These are phyloP conservation scores for Aporophyla lueneburgensis DNA, from an alignment of 2,888 invertebrate species.

Conservation along the genomic window DNA sequence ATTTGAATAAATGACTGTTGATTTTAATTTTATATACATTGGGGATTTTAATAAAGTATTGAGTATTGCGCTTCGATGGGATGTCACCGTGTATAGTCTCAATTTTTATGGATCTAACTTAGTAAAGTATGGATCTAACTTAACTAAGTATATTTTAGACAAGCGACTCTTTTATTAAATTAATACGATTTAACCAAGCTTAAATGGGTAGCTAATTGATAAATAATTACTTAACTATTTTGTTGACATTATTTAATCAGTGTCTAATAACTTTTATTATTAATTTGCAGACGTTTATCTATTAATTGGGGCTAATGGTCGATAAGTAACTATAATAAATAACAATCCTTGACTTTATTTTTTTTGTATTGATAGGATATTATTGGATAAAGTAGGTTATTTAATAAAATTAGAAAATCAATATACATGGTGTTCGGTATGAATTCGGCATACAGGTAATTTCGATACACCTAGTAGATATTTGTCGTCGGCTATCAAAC, in stretches of 20 bases:
- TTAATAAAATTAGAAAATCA: not conserved
- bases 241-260: constrained; percentile 15
- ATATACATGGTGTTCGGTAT: not conserved
- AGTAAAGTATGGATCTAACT: no score
- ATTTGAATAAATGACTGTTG: no score
- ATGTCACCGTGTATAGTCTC: no score
- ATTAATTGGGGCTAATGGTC: constrained; percentile 13
- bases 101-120: no score
- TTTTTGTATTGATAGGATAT: not conserved
- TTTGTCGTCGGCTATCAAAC: no score
- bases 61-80: no score
- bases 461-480: no score
- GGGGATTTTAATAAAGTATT: no score
- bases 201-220: constrained; percentile 2
- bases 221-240: constrained; percentile 32
- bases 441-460: no score
- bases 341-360: constrained; percentile 1
- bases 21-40: no score
- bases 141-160: not conserved
- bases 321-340: constrained; percentile 17
- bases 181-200: not conserved
- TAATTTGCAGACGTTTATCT: constrained; percentile 7
- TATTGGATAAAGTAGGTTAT: not conserved
- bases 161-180: not conserved
- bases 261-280: not conserved